Base-by-base conservation (phyloP, 2,113 vertebrate species). In the Takifugu bimaculatus region DNA sequence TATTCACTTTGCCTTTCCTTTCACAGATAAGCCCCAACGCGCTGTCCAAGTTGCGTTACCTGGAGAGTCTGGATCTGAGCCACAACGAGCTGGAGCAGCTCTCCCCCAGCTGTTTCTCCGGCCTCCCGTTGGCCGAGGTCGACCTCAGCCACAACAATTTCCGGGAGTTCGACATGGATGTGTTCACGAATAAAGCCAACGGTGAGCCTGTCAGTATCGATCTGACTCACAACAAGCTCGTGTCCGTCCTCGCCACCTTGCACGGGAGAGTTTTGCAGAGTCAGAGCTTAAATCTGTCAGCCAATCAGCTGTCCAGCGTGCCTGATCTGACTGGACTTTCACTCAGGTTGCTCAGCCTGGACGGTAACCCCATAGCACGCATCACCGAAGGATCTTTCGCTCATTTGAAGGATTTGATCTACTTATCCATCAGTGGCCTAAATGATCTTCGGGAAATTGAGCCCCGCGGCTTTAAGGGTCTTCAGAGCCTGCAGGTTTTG, bases 1-100 rank as follows among this genome's bases (percentile, higher is more conserved):
- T 51, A 39, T 28, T 61, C 15, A 50, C 26, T 59, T 35, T 54
- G 32, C 43, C 50, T 50, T 65, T 60, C 12, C 60, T 2, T 52
- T 65, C 65, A 13, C 74, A 89, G 87, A 14, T 87, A 13, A 85
- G 90, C 3, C 86, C 92, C 54, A 88, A 87, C 2, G 89, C 95
- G 0, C 93, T 99, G 79, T 94, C 94, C 49, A 94, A 92, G 65
- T 93, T 99, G 35, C 91, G 95, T 54, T 98, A 98, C 79, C 88
- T 99, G 52, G 95, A 99, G 84, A 93, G 93, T 0, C 88, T 99
- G 29, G 95, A 99, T 77, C 87, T 99, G 63, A 99, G 96, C 85
- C 91, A 95, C 77, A 99, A 99, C 25, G 81, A 82, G 51, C 74
- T 99, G 78, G 89, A 91, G 26, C 83, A 75, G 58, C 91, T 99